phyloP scores from a whole-genome alignment of 1,140 invertebrate species.

The Panulirus ornatus region DNA sequence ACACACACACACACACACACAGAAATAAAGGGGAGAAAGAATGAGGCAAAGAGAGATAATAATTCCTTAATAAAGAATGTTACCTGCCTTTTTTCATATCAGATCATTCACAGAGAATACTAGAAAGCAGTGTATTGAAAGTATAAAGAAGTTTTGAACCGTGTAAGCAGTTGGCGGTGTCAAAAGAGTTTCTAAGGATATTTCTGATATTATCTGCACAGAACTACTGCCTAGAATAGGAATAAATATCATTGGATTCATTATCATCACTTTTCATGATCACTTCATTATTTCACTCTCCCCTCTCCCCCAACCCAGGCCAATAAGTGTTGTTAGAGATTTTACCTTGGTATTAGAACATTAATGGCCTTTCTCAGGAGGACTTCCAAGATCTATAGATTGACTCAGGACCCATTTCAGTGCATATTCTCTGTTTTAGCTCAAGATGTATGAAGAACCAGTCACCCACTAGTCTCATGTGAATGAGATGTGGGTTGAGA shows the following conservation, averaged over 20 bases:
- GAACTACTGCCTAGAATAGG: not conserved
- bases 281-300: not conserved
- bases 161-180: not conserved
- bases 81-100: too few relatives aligned
- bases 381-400: conserved; percentile 55
- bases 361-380: conserved; percentile 51
- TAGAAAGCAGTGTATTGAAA: too few relatives aligned
- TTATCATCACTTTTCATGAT: conserved; percentile 1
- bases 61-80: too few relatives aligned
- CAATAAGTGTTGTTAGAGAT: conserved; percentile 32
- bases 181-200: not conserved
- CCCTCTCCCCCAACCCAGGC: not conserved
- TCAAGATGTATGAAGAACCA: conserved; percentile 2
- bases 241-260: not conserved
- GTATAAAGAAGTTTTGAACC: too few relatives aligned
- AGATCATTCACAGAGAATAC: too few relatives aligned
- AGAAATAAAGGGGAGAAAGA: too few relatives aligned
- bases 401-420: conserved; percentile 42
- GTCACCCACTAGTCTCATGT: not conserved
- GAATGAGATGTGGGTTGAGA: not conserved
- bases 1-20: too few relatives aligned
- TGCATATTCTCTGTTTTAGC: conserved; percentile 50
- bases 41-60: too few relatives aligned
- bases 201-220: not conserved
- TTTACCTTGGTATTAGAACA: not conserved